A percentile compares a stretch with the other conserved stretches of the same genome.
phyloP scores from a whole-genome alignment of 2,888 invertebrate species.

The Tipula unca region DNA sequence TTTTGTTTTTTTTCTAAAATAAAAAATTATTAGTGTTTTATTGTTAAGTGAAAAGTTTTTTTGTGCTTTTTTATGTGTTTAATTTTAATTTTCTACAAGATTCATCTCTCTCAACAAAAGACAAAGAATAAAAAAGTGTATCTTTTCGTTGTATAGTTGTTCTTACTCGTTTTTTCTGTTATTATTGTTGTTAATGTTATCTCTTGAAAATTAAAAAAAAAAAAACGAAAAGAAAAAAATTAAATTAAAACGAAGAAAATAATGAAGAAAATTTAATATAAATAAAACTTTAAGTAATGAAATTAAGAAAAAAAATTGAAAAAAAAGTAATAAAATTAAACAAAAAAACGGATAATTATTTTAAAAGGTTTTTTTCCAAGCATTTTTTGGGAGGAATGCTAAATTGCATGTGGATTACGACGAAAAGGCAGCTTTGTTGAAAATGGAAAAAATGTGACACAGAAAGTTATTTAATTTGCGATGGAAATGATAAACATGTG shows the following conservation, averaged over 20 bases:
- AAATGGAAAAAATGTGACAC: background rate
- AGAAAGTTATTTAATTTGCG: background rate
- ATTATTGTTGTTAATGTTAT: background rate
- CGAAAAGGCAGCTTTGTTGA: background rate
- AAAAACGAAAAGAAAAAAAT: background rate
- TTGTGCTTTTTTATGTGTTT: background rate
- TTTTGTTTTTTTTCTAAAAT: background rate
- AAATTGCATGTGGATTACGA: conserved; percentile 3
- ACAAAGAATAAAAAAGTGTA: background rate
- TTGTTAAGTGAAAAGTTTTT: conserved; percentile 3
- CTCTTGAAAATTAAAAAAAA: background rate
- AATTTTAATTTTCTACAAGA: conserved; percentile 8
- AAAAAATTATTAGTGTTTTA: conserved; percentile 9
- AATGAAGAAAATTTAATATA: background rate
- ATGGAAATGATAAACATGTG: background rate
- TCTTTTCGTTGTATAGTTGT: background rate
- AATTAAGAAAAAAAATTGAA: background rate
- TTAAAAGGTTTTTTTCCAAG: background rate
- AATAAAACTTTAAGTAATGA: conserved; percentile 14
- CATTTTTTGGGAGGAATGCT: background rate
- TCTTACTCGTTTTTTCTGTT: background rate
- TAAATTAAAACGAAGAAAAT: conserved; percentile 9
- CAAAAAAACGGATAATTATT: background rate
- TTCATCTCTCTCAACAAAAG: background rate
- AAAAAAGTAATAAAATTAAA: background rate